Percentiles rank a stretch among this genome's conserved stretches.
phyloP scores from a whole-genome alignment of 2,113 vertebrate species.

The Rallus limicola region DNA sequence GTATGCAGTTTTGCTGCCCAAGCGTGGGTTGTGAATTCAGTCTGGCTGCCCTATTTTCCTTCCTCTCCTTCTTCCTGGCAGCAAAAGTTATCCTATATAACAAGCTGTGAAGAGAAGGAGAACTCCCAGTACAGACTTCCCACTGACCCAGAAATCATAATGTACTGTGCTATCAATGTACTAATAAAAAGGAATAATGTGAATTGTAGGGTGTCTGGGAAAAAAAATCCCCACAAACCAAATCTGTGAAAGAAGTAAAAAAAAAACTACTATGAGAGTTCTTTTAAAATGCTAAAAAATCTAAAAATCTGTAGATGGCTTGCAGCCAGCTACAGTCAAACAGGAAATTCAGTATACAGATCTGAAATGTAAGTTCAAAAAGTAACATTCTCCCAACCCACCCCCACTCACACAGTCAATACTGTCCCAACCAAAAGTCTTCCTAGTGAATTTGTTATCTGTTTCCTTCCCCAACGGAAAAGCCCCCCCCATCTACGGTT shows the following conservation, averaged over 20 bases:
- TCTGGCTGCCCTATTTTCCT: neutral
- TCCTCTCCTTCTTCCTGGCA: neutral
- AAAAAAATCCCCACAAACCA: too few species aligned
- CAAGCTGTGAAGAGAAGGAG: neutral
- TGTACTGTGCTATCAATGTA: neutral
- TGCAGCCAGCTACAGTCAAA: slow-evolving; percentile 24
- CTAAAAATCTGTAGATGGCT: neutral
- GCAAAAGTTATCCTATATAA: neutral
- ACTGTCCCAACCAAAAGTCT: slow-evolving; percentile 37
- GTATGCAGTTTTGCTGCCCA: neutral
- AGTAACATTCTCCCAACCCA: slow-evolving; percentile 17
- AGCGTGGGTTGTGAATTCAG: neutral
- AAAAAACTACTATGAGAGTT: neutral
- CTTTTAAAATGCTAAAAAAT: slow-evolving; percentile 4
- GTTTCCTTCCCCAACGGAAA: slow-evolving; percentile 66
- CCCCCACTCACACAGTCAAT: neutral
- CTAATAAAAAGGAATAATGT: neutral
- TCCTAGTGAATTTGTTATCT: slow-evolving; percentile 60
- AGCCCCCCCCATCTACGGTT: neutral
- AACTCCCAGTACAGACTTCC: neutral
- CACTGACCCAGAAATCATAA: neutral
- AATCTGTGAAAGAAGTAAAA: neutral
- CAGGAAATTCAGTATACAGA: slow-evolving; percentile 53
- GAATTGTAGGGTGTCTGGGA: neutral
- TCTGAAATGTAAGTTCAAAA: slow-evolving; percentile 50